These are phyloP conservation scores for Lagorchestes hirsutus DNA, from an alignment of 2,797 vertebrate species.

Conservation along the genomic window DNA sequence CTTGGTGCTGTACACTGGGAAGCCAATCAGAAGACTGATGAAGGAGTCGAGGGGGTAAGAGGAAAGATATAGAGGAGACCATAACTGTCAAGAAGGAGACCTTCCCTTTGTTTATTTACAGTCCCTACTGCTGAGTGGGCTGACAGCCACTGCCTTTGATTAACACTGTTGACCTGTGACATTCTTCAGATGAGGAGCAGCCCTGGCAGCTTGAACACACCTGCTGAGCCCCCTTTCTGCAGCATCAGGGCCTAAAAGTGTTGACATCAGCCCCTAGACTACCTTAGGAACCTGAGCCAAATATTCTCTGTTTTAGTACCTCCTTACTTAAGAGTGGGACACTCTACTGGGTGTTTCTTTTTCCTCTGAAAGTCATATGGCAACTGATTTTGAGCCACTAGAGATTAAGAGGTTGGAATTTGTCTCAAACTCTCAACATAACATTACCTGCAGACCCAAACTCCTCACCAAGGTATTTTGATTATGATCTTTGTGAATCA, in stretches of 20 bases:
- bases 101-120: neutral
- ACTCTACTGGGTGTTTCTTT: neutral
- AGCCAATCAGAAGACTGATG: neutral
- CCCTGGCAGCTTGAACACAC: constrained; percentile 1
- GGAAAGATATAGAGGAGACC: neutral
- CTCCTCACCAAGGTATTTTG: neutral
- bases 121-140: neutral
- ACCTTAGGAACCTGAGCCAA: neutral
- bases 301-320: neutral
- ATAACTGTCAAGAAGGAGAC: neutral
- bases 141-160: neutral
- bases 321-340: neutral
- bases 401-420: neutral
- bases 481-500: neutral
- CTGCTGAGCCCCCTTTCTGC: constrained; percentile 3
- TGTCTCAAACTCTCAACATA: neutral
- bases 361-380: neutral
- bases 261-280: neutral
- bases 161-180: neutral
- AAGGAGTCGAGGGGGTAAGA: neutral
- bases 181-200: neutral
- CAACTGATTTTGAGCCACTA: neutral
- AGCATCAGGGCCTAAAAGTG: neutral
- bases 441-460: neutral
- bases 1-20: neutral